These are phyloP conservation scores for Cranoglanis bouderius DNA, from an alignment of 2,113 vertebrate genomes.

Conservation along the genomic window DNA sequence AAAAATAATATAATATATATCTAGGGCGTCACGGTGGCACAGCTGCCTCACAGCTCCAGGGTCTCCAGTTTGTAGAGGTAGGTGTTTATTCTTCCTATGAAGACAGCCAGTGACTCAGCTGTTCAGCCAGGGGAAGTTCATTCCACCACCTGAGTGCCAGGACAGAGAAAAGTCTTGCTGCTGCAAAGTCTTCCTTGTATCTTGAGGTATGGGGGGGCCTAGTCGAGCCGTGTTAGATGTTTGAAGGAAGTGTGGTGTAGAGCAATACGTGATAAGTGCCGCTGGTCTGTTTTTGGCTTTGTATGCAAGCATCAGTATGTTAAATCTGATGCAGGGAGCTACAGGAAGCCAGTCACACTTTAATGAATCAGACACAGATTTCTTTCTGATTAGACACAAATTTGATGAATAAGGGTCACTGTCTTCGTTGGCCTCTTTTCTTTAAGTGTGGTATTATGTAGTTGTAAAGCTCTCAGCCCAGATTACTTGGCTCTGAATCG, in stretches of 20 bases:
- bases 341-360: not conserved
- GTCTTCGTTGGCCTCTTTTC: not conserved
- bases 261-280: not conserved
- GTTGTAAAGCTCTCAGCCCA: not conserved
- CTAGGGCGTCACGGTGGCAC: not conserved
- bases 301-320: not conserved
- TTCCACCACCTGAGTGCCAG: not conserved
- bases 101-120: not conserved
- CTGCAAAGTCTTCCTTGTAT: not conserved
- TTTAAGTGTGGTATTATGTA: not conserved
- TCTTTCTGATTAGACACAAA: not conserved
- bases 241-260: not conserved
- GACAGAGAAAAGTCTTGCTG: not conserved
- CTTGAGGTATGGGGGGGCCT: not conserved
- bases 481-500: not conserved
- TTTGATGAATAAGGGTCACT: not conserved
- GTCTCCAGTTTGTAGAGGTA: not conserved
- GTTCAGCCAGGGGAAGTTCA: constrained; percentile 1
- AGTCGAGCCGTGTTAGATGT: too few relatives aligned
- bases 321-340: not conserved
- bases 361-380: not conserved
- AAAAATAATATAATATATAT: not conserved
- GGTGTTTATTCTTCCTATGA: not conserved
- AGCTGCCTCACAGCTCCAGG: constrained; percentile 7
- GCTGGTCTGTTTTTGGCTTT: not conserved